Base-by-base conservation (phyloP, 37 sponge, comb jelly and placozoan species). In the Cliona cf. orientalis region DNA sequence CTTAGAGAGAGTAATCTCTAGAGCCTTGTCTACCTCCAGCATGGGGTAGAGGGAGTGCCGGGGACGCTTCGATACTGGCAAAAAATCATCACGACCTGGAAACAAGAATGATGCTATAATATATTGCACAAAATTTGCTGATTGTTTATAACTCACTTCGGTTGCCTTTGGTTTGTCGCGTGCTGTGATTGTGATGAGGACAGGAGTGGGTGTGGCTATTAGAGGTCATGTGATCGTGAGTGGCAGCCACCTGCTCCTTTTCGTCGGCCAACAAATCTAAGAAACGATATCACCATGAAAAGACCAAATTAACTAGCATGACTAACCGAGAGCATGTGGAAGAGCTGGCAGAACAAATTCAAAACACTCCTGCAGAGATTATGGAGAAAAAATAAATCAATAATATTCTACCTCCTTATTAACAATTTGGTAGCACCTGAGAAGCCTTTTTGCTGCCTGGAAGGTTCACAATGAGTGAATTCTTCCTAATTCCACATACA, bases 401-500 rank as follows among this genome's bases (percentile, higher is more conserved):
- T 1, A 28, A 19, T 59, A 14, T 59, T 58, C 25, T 23, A 69
- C 25, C 42, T 7, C n/a, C n/a, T n/a, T n/a, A n/a, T n/a, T n/a
- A n/a, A n/a, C n/a, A n/a, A 11, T 5, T 34, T 22, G 21, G 34
- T 23, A 31, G 9, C 59, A 87, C 92, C 87, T 89, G 81, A 33
- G 96, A 85, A 12, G 74, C 99, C 58, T 96, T 96, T 55, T 68
- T 92, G 71, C 95, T 96, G 28, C 99, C 99, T 61, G 99, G 99
- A 12, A 99, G 79, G 58, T 92, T 97, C 31, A 94, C 58, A 66
- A 99, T 87, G 43, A 99, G 82, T n/a, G 88, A 84, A 0, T 53
- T 55, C 42, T 77, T 82, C 62, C 93, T 84, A 5, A 90, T 85
- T 0, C 99, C 99, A 89, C 88, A 91, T 3, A 80, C 88, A 41